Conservation (phyloP, 1,140 invertebrate species). For the Lordiphosa clarofinis region DNA sequence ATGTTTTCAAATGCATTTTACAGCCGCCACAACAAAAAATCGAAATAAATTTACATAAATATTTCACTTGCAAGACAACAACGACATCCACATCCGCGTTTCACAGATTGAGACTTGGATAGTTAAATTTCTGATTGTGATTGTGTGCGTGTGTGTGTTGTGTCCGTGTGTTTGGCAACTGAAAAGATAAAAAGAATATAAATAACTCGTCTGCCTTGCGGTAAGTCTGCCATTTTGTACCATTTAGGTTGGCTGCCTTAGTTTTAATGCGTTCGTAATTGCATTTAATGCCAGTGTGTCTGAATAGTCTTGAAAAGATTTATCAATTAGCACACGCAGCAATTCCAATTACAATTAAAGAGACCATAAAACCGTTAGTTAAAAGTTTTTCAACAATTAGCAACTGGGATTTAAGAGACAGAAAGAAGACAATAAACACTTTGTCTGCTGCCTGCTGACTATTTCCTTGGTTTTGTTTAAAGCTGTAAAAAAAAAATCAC, state of each 20-base stretch:
- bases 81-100: slow-evolving; percentile 62
- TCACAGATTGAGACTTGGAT: slow-evolving; percentile 58
- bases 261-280: slow-evolving; percentile 63
- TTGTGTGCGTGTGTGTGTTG: slow-evolving; percentile 9
- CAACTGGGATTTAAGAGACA: slow-evolving; percentile 50
- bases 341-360: slow-evolving; percentile 74
- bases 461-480: slow-evolving; percentile 47
- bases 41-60: slow-evolving; percentile 75
- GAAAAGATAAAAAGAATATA: slow-evolving; percentile 15
- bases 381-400: slow-evolving; percentile 65
- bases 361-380: slow-evolving; percentile 70
- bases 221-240: slow-evolving; percentile 49
- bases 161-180: slow-evolving; percentile 14
- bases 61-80: slow-evolving; percentile 66
- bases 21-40: slow-evolving; percentile 41
- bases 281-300: slow-evolving; percentile 50
- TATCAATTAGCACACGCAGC: slow-evolving; percentile 62
- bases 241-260: slow-evolving; percentile 30
- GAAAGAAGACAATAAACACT: slow-evolving; percentile 20
- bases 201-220: slow-evolving; percentile 29
- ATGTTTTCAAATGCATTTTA: slow-evolving; percentile 71
- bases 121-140: slow-evolving; percentile 28
- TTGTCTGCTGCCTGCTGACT: slow-evolving; percentile 17
- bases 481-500: slow-evolving; percentile 31
- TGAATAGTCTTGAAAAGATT: slow-evolving; percentile 42